Conservation (phyloP, 2,888 invertebrate genomes). For the Apamea monoglypha region DNA sequence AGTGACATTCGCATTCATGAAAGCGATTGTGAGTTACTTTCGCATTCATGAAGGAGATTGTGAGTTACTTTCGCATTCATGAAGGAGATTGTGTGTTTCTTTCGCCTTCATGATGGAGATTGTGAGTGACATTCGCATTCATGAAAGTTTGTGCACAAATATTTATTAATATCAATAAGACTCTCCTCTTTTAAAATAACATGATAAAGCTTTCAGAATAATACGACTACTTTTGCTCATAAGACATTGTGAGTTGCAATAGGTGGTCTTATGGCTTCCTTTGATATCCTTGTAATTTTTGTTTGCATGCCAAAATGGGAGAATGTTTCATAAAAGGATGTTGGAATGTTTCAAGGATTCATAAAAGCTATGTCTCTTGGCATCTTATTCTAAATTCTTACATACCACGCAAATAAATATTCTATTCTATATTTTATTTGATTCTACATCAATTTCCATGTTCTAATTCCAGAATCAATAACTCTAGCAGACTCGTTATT, state of each 20-base stretch:
- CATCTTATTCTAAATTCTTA: not conserved
- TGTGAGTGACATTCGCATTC: too few species aligned
- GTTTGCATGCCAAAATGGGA: not conserved
- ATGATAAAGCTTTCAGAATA: not conserved
- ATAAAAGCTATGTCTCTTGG: not conserved
- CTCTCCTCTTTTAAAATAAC: not conserved
- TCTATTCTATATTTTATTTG: not conserved
- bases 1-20: too few species aligned
- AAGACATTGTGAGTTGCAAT: not conserved
- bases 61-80: too few species aligned
- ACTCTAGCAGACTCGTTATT: constrained; percentile 97
- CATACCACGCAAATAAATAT: not conserved
- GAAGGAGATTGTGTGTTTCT: too few species aligned
- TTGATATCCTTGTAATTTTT: not conserved
- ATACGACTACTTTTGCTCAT: not conserved
- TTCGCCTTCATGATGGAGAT: not conserved
- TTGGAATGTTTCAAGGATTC: not conserved
- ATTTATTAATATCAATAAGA: not conserved
- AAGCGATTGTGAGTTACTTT: too few species aligned
- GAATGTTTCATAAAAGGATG: too few species aligned
- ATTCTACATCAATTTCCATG: constrained; percentile 20
- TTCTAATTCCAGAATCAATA: constrained; percentile 93
- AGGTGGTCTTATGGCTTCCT: too few species aligned
- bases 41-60: too few species aligned
- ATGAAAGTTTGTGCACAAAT: not conserved